Percentiles rank a stretch among this genome's conserved stretches.
Evolutionary conservation across 92 coral and sea anemone genomes (phyloP).

Genomic region (Porites evermanni): DNA sequence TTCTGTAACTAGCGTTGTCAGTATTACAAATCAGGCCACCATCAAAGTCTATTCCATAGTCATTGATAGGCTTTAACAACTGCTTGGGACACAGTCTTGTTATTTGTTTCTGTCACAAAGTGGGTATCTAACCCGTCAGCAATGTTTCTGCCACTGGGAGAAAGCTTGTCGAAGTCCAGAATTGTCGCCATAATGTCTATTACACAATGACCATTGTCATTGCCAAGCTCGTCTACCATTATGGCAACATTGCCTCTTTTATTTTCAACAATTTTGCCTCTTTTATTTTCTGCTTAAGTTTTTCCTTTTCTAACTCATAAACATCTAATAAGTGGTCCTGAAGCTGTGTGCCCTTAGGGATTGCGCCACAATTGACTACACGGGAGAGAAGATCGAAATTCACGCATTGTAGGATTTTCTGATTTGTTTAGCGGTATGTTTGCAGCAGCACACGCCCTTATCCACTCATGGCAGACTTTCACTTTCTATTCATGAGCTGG

Average conservation of each 20-base stretch:
- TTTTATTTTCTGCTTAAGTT: conserved; percentile 44
- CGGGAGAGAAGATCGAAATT: conserved; percentile 37
- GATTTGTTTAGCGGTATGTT: conserved; percentile 57
- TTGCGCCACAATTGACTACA: conserved; percentile 54
- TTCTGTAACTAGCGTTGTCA: conserved; percentile 76
- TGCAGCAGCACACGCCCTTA: conserved; percentile 56
- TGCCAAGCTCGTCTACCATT: conserved; percentile 49
- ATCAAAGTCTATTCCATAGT: conserved; percentile 67
- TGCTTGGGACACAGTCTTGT: conserved; percentile 15
- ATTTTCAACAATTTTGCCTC: conserved; percentile 30
- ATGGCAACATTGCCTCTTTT: conserved; percentile 38
- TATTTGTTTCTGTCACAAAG: conserved; percentile 31
- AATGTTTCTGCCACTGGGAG: conserved; percentile 47
- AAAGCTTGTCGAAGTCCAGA: conserved; percentile 55
- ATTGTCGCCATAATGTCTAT: conserved; percentile 55
- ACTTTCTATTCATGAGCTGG: conserved; percentile 20
- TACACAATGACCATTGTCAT: conserved; percentile 52
- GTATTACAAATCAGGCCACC: conserved; percentile 58
- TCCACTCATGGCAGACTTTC: conserved; percentile 58
- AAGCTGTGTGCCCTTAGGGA: conserved; percentile 51
- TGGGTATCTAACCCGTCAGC: conserved; percentile 59
- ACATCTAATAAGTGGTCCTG: conserved; percentile 41
- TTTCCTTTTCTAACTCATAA: conserved; percentile 43
- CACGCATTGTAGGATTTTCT: conserved; percentile 46
- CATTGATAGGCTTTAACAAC: conserved; percentile 58